phyloP scores from a whole-genome alignment of 2,888 invertebrate genomes.

The Timema podura region DNA sequence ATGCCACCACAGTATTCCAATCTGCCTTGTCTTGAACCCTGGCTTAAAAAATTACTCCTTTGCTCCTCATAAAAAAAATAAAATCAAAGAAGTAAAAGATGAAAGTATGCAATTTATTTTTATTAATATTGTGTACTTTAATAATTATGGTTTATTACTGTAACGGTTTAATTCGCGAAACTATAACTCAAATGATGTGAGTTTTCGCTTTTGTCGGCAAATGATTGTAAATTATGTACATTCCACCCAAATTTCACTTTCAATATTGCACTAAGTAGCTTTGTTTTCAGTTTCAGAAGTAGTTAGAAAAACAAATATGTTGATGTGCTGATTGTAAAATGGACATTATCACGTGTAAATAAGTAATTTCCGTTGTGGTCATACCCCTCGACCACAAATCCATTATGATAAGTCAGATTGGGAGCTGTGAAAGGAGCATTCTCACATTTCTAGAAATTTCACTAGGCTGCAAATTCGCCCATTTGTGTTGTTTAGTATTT shows the following conservation, averaged over 20 bases:
- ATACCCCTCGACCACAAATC: constrained; percentile 10
- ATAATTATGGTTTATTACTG: too few relatives aligned
- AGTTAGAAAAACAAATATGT: constrained; percentile 14
- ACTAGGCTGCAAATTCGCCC: constrained; percentile 1
- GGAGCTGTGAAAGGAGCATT: constrained; percentile 74
- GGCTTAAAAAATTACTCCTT: too few relatives aligned
- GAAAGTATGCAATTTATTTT: too few relatives aligned
- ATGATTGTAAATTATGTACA: constrained; percentile 23
- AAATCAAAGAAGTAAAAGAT: neutral
- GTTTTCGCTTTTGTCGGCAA: too few relatives aligned
- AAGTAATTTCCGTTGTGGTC: neutral
- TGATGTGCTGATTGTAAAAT: constrained; percentile 13
- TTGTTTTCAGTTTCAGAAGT: constrained; percentile 28
- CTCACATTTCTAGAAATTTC: constrained; percentile 51
- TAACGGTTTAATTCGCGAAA: too few relatives aligned
- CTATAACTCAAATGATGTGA: too few relatives aligned
- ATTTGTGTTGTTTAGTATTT: neutral
- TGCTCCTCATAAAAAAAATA: neutral
- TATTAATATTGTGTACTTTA: too few relatives aligned
- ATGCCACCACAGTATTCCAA: constrained; percentile 61
- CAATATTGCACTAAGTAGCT: constrained; percentile 26
- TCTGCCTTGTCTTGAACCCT: constrained; percentile 49
- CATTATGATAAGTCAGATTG: constrained; percentile 57
- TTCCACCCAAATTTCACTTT: constrained; percentile 23
- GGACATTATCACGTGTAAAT: constrained; percentile 17